Percentiles rank a stretch among this genome's conserved stretches.
phyloP scores from a whole-genome alignment of 1,140 invertebrate genomes.

The Ceratosolen fusciceps region DNA sequence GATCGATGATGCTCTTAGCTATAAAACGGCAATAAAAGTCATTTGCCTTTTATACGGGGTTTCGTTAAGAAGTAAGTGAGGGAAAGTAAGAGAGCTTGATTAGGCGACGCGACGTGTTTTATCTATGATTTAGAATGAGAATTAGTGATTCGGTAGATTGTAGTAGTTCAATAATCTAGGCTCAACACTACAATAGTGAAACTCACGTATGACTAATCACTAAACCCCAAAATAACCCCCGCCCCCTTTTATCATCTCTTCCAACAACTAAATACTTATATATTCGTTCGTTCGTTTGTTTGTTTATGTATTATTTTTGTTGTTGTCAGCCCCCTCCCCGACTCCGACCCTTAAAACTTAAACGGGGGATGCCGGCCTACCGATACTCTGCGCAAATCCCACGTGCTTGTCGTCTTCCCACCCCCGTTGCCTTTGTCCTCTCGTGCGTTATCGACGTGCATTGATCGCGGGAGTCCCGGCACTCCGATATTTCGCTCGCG shows the following conservation, averaged over 20 bases:
- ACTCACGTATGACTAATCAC: neutral
- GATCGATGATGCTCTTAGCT: neutral
- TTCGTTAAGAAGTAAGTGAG: neutral
- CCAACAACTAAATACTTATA: slow-evolving; percentile 40
- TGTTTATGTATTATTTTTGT: no score
- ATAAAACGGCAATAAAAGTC: slow-evolving; percentile 8
- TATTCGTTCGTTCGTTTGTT: neutral
- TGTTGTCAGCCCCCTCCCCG: no score
- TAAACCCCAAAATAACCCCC: no score
- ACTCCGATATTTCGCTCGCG: no score
- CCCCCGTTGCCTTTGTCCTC: no score
- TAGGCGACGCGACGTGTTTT: neutral
- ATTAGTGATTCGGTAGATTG: neutral
- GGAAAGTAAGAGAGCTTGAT: neutral
- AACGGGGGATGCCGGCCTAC: no score
- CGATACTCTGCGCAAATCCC: no score
- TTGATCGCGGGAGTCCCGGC: slow-evolving; percentile 14
- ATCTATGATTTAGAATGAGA: neutral
- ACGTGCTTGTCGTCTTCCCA: no score
- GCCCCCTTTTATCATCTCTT: neutral
- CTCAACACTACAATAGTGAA: neutral
- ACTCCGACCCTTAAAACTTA: no score
- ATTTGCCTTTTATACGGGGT: neutral
- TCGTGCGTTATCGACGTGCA: slow-evolving; percentile 23
- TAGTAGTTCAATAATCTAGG: neutral